A percentile compares a stretch with the other conserved stretches of the same genome.
Evolutionary conservation across 2,888 invertebrate genomes (phyloP).

Genomic region (Beris morrisii): DNA sequence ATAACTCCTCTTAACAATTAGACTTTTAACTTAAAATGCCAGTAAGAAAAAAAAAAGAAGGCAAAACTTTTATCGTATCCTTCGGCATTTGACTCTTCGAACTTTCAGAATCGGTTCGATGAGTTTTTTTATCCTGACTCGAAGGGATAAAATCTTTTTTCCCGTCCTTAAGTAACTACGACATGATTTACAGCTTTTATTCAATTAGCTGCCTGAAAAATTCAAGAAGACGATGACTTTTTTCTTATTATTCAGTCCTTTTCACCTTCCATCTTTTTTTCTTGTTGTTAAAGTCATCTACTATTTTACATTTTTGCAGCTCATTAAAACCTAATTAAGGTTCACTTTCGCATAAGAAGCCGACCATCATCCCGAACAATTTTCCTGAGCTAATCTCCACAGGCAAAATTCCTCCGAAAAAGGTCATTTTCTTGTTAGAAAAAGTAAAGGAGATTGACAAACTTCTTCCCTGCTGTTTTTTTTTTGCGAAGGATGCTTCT

Average conservation of each 20-base stretch:
- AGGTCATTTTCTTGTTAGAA: background rate
- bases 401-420: slow-evolving; percentile 2
- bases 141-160: no score
- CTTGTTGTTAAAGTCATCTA: no score
- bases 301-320: slow-evolving; percentile 33
- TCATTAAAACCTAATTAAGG: slow-evolving; percentile 43
- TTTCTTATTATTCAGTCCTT: slow-evolving; percentile 9
- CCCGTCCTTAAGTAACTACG: slow-evolving; percentile 12
- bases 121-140: no score
- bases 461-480: no score
- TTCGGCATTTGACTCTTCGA: no score
- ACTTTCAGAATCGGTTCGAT: no score
- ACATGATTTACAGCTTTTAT: slow-evolving; percentile 35
- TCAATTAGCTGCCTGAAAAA: slow-evolving; percentile 29
- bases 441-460: no score
- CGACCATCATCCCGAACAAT: background rate
- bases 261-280: slow-evolving; percentile 15
- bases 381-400: background rate
- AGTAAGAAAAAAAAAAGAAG: no score
- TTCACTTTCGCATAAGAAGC: slow-evolving; percentile 1
- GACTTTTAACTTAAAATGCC: no score
- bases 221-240: slow-evolving; percentile 3
- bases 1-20: no score
- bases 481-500: no score
- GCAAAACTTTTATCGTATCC: no score